Evolutionary conservation across 2,888 invertebrate genomes (phyloP).

Genomic region (Xestia rhomboidea): DNA sequence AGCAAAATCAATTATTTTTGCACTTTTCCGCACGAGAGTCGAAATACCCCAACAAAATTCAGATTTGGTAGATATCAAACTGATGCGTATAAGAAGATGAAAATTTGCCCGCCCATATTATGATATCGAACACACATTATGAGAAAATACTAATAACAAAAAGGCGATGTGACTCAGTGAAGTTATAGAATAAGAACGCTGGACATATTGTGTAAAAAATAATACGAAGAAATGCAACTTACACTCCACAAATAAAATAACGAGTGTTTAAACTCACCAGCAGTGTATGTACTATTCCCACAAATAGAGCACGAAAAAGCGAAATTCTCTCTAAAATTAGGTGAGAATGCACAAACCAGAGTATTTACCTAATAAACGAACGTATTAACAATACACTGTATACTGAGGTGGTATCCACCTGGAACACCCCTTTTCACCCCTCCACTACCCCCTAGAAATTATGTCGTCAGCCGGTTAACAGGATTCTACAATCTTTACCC

Average conservation of each 20-base stretch:
- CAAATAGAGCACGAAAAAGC: constrained; percentile 26
- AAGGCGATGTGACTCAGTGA: not conserved
- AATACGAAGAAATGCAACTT: not conserved
- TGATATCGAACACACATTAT: not conserved
- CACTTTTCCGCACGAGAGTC: not conserved
- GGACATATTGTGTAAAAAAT: not conserved
- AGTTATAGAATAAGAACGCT: not conserved
- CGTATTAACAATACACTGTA: constrained; percentile 58
- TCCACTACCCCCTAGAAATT: constrained; percentile 48
- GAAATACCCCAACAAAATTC: not conserved
- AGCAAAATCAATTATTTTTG: not conserved
- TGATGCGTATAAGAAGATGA: not conserved
- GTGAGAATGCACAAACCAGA: constrained; percentile 52
- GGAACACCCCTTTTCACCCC: not conserved
- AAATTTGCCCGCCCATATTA: not conserved
- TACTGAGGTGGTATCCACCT: constrained; percentile 35
- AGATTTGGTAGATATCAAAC: not conserved
- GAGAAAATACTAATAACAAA: not conserved
- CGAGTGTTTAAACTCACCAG: not conserved
- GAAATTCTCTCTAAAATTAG: constrained; percentile 40
- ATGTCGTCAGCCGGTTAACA: constrained; percentile 64
- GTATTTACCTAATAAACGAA: constrained; percentile 57
- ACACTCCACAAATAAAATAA: not conserved
- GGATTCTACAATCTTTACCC: constrained; percentile 63
- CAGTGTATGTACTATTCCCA: not conserved